Base-by-base conservation (phyloP, 2,888 invertebrate species). In the Thelaira solivaga region DNA sequence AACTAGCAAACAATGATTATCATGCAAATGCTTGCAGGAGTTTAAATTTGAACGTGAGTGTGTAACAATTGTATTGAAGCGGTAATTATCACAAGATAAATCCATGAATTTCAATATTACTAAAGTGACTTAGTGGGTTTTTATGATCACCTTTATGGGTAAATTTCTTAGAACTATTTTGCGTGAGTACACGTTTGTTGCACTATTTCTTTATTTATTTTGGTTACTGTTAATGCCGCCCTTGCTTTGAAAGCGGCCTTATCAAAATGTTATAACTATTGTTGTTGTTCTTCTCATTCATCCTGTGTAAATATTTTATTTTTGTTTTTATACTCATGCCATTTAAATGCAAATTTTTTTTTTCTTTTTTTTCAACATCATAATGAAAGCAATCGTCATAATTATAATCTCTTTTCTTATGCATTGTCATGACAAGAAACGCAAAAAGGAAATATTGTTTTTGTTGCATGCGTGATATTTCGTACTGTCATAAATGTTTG, bases 391-490 rank as follows among this genome's bases (percentile, higher is more conserved):
- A 47, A 67, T 76, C 57, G 57, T 57, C 65, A 53, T 67, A 11
- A 24, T 59, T 31, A 49, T 34, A 51, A 36, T 36, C 7, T 22
- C 61, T 55, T 67, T 34, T 31, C 45, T 55, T 20, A 55, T 69
- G 34, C 29, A 34, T 31, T 16, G 55, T 20, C 20, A 11, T 20
- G 29, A 41, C 29, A 22, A 13, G n/a, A 47, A 36, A 59, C 8
- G 10, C 7, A 51, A 31, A 26, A n/a, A n/a, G n/a, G n/a, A 71
- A 43, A 45, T 8, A 18, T 57, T 34, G 20, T 62, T 47, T 45
- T 61, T 59, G 62, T 72, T 69, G 64, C 59, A 75, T 68, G 77
- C 76, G 72, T 75, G 62, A 76, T 75, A 79, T 79, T 80, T 81
- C 75, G 72, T 72, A 73, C 67, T 76, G 67, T 71, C 74, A 79